phyloP scores from a whole-genome alignment of 2,113 vertebrate species.

The Gadus chalcogrammus region DNA sequence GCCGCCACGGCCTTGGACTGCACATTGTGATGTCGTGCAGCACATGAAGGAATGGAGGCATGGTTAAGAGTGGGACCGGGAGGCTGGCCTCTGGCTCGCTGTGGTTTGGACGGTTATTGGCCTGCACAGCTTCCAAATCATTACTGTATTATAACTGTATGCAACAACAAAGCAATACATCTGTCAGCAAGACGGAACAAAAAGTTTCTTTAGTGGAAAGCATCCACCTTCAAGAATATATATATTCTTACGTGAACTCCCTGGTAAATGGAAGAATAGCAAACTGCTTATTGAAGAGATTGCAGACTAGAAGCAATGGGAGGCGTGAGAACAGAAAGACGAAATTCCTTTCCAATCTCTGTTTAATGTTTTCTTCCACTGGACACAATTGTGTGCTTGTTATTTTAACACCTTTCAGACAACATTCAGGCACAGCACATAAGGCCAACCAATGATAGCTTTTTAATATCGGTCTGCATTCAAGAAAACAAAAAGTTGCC shows the following conservation, averaged over 20 bases:
- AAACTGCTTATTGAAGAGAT: background rate
- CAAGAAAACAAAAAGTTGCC: background rate
- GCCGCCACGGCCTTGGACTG: conserved; percentile 50
- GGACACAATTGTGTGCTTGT: background rate
- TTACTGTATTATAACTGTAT: conserved; percentile 26
- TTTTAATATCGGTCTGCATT: background rate
- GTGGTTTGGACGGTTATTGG: conserved; percentile 22
- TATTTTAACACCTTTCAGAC: background rate
- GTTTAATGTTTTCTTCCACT: conserved; percentile 9
- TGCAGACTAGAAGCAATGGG: background rate
- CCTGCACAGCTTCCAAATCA: conserved; percentile 19
- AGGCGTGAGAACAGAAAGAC: conserved; percentile 8
- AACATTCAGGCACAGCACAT: background rate
- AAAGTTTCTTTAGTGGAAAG: background rate
- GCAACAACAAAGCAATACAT: background rate
- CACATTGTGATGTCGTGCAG: conserved; percentile 37
- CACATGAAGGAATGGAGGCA: conserved; percentile 25
- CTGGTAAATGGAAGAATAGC: background rate
- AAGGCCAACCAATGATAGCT: background rate
- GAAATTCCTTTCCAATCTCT: background rate
- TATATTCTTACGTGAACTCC: background rate
- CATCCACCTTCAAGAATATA: background rate
- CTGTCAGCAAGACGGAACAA: background rate
- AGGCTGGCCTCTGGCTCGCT: conserved; percentile 27
- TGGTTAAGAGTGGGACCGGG: conserved; percentile 8